These are phyloP conservation scores for Alcis repandata DNA, from an alignment of 2,888 invertebrate genomes.

Conservation along the genomic window DNA sequence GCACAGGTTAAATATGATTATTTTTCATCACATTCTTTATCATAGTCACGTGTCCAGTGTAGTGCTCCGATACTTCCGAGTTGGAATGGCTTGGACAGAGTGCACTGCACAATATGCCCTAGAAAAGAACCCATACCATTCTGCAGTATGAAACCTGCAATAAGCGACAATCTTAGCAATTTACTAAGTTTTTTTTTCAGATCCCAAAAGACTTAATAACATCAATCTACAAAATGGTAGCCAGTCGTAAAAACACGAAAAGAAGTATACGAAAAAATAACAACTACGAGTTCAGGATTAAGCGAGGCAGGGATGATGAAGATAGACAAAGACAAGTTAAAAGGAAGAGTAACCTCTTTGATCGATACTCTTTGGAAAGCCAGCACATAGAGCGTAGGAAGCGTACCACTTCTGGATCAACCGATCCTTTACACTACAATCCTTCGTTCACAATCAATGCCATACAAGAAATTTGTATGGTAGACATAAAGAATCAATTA, in stretches of 20 bases:
- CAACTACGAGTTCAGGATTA: conserved; percentile 77
- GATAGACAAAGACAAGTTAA: conserved; percentile 71
- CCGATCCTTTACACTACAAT: conserved; percentile 54
- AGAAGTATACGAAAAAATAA: conserved; percentile 83
- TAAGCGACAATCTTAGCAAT: too few species aligned
- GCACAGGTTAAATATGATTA: too few species aligned
- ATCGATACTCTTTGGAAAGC: conserved; percentile 76
- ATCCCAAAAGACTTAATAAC: conserved; percentile 92
- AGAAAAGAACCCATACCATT: too few species aligned
- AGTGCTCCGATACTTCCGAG: too few species aligned
- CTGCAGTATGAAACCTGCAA: too few species aligned
- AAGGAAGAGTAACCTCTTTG: conserved; percentile 79
- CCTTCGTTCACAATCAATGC: conserved; percentile 75
- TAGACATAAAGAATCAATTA: conserved; percentile 79
- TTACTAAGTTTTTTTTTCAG: conserved; percentile 56
- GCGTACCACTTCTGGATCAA: conserved; percentile 66
- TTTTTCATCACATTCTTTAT: too few species aligned
- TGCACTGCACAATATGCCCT: too few species aligned
- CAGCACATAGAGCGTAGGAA: conserved; percentile 78
- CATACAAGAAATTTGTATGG: conserved; percentile 83
- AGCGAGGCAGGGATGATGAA: conserved; percentile 66
- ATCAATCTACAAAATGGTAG: conserved; percentile 91
- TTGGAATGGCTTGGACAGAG: too few species aligned
- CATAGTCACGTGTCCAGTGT: too few species aligned
- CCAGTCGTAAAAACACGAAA: conserved; percentile 88